Conservation (phyloP, 2,113 vertebrate genomes). For the Pollimyrus isidori region DNA sequence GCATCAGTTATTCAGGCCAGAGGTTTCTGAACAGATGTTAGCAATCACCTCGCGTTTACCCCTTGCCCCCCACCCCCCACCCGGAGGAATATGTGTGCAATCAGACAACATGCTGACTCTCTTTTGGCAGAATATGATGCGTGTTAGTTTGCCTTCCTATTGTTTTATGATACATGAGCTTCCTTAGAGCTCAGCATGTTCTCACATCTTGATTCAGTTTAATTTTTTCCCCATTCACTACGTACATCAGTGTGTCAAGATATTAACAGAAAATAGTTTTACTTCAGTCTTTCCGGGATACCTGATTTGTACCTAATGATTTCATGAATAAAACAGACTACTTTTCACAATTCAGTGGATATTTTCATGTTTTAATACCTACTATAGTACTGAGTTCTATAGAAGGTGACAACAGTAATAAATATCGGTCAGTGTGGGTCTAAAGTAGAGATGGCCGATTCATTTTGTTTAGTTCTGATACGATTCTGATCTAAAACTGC, state of each 20-base stretch:
- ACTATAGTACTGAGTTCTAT: not conserved
- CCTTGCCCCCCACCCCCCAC: constrained; percentile 12
- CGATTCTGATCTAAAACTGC: too few relatives aligned
- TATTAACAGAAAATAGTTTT: constrained; percentile 39
- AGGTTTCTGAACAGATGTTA: not conserved
- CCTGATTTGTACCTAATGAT: not conserved
- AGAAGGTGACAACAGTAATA: not conserved
- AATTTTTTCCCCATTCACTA: not conserved
- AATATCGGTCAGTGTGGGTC: not conserved
- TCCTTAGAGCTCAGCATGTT: constrained; percentile 27
- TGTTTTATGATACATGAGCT: constrained; percentile 26
- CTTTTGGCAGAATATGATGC: constrained; percentile 32
- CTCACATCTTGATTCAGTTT: not conserved
- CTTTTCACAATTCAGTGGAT: not conserved
- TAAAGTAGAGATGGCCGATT: not conserved
- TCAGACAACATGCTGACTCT: constrained; percentile 27
- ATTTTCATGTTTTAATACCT: not conserved
- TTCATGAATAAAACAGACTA: not conserved
- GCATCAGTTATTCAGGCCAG: not conserved
- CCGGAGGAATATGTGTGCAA: constrained; percentile 32
- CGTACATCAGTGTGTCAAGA: not conserved
- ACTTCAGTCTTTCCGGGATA: not conserved
- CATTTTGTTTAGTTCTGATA: too few relatives aligned
- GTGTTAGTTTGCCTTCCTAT: constrained; percentile 25
- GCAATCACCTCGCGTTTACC: not conserved